These are phyloP conservation scores for Athene noctua DNA, from an alignment of 2,113 vertebrate genomes.

Conservation along the genomic window DNA sequence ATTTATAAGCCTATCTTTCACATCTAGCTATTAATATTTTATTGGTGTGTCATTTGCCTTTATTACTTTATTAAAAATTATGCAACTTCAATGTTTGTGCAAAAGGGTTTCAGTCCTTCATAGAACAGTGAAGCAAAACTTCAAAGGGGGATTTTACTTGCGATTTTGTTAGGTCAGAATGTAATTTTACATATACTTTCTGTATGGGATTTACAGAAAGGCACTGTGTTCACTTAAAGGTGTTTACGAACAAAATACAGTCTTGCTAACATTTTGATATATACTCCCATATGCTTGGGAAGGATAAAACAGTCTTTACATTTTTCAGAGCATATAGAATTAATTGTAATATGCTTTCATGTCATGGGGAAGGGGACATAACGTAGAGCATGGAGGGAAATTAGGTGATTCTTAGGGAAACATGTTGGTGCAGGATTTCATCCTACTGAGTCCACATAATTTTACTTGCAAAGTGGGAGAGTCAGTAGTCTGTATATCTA, in stretches of 20 bases:
- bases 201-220: background rate
- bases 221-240: background rate
- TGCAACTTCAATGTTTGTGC: background rate
- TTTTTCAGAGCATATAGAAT: background rate
- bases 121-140: background rate
- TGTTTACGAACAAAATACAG: background rate
- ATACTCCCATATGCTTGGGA: background rate
- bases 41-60: background rate
- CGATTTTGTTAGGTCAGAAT: background rate
- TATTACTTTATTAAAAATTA: background rate
- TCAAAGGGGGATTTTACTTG: background rate
- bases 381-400: background rate
- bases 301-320: background rate
- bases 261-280: background rate
- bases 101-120: background rate
- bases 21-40: background rate
- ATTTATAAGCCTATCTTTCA: background rate
- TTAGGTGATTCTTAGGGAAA: background rate
- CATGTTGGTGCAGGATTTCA: background rate
- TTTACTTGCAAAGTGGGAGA: background rate
- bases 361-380: background rate
- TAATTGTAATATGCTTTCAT: background rate
- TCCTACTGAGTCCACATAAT: background rate
- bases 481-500: background rate
- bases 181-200: background rate